Conservation (phyloP, 1,140 invertebrate genomes). For the Aphelinus atriplicis region DNA sequence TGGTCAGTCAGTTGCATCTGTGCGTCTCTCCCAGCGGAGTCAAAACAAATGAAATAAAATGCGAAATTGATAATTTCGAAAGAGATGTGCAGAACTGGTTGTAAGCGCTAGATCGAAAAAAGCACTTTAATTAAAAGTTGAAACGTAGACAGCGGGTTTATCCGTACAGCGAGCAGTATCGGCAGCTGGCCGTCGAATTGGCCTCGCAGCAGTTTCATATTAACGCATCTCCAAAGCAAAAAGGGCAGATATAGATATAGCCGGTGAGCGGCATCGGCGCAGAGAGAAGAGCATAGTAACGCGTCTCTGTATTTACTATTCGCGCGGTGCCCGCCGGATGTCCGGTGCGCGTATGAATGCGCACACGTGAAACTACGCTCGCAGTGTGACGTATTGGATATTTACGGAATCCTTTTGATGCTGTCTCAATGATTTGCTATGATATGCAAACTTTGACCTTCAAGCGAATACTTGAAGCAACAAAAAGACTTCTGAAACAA, state of each 20-base stretch:
- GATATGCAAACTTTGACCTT: too few relatives aligned
- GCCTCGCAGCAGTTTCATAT: not conserved
- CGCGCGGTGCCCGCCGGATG: slow-evolving; percentile 50
- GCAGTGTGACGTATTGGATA: not conserved
- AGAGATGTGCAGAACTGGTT: too few relatives aligned
- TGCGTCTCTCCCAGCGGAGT: too few relatives aligned
- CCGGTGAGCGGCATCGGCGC: not conserved
- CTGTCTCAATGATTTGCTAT: not conserved
- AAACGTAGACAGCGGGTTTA: not conserved
- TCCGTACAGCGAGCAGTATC: not conserved
- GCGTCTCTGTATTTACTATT: slow-evolving; percentile 50
- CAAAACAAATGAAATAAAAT: too few relatives aligned
- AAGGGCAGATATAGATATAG: not conserved
- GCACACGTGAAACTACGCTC: slow-evolving; percentile 1
- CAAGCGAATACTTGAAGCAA: too few relatives aligned
- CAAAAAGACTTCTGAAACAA: too few relatives aligned
- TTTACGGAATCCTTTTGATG: too few relatives aligned
- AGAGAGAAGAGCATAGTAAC: not conserved
- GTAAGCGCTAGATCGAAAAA: not conserved
- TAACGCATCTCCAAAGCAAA: slow-evolving; percentile 8
- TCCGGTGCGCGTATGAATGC: slow-evolving; percentile 43
- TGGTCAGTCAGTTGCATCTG: too few relatives aligned
- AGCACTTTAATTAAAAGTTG: slow-evolving; percentile 19
- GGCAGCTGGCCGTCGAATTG: slow-evolving; percentile 24
- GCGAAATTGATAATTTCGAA: too few relatives aligned